phyloP scores from a whole-genome alignment of 2,113 vertebrate species.

The Mormyrus iriodes region DNA sequence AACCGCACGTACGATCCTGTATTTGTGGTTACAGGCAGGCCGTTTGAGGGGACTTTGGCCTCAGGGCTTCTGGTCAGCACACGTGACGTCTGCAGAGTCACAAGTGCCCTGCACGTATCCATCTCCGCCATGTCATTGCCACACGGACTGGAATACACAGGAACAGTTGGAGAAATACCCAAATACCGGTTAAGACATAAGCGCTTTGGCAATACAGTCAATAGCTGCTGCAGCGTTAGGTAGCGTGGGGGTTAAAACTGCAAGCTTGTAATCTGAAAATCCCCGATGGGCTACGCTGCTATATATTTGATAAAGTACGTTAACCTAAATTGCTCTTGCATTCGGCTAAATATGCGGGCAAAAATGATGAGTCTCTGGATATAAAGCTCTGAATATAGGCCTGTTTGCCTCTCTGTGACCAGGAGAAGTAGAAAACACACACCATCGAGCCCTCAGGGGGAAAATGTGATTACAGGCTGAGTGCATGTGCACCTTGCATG shows the following conservation, averaged over 20 bases:
- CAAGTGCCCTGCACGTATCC: background rate
- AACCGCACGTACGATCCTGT: background rate
- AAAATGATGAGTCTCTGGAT: background rate
- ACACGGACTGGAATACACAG: background rate
- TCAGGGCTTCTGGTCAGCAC: background rate
- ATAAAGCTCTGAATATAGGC: background rate
- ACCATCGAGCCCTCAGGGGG: background rate
- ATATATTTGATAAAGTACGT: background rate
- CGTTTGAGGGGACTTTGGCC: background rate
- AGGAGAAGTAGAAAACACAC: background rate
- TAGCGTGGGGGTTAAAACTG: background rate
- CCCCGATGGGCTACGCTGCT: background rate
- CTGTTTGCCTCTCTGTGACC: background rate
- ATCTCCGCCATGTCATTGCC: background rate
- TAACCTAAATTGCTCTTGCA: background rate
- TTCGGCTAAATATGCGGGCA: background rate
- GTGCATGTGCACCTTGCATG: conserved; percentile 25
- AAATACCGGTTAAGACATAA: background rate
- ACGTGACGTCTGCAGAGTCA: background rate
- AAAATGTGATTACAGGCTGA: background rate
- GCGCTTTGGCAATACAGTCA: background rate
- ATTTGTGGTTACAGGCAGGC: background rate
- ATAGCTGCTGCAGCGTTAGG: background rate
- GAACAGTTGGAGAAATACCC: background rate
- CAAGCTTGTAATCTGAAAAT: background rate